phyloP scores from a whole-genome alignment of 2,888 invertebrate species.

The Metalampra italica region DNA sequence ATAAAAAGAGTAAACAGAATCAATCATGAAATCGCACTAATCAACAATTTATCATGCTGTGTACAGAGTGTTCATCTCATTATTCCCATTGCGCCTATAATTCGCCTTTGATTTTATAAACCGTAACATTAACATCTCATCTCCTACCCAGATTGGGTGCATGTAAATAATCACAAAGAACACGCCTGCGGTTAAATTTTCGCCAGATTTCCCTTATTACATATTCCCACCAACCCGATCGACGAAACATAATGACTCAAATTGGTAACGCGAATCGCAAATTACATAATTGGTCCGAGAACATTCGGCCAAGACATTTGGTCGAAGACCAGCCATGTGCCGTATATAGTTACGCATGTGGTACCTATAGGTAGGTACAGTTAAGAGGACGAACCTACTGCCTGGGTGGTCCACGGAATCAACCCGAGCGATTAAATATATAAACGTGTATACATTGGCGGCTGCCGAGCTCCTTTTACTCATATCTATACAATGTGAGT shows the following conservation, averaged over 20 bases:
- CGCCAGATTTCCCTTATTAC: slow-evolving; percentile 52
- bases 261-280: slow-evolving; percentile 67
- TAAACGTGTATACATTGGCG: slow-evolving; percentile 35
- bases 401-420: slow-evolving; percentile 72
- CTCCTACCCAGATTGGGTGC: slow-evolving; percentile 36
- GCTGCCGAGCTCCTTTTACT: slow-evolving; percentile 36
- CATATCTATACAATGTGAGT: slow-evolving; percentile 44
- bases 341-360: slow-evolving; percentile 6
- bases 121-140: slow-evolving; percentile 57
- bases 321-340: slow-evolving; percentile 8
- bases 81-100: not conserved
- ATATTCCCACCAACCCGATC: slow-evolving; percentile 47
- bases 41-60: slow-evolving; percentile 1
- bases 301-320: slow-evolving; percentile 25
- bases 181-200: slow-evolving; percentile 37
- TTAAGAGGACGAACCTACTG: slow-evolving; percentile 46
- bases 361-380: slow-evolving; percentile 26
- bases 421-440: slow-evolving; percentile 58
- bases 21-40: too few relatives aligned
- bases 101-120: slow-evolving; percentile 10
- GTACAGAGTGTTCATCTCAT: not conserved
- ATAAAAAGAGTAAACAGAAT: too few relatives aligned
- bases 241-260: slow-evolving; percentile 57
- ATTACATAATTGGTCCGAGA: slow-evolving; percentile 66
- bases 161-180: slow-evolving; percentile 38